These are phyloP conservation scores for Mayetiola destructor DNA, from an alignment of 2,888 invertebrate genomes.

Conservation along the genomic window DNA sequence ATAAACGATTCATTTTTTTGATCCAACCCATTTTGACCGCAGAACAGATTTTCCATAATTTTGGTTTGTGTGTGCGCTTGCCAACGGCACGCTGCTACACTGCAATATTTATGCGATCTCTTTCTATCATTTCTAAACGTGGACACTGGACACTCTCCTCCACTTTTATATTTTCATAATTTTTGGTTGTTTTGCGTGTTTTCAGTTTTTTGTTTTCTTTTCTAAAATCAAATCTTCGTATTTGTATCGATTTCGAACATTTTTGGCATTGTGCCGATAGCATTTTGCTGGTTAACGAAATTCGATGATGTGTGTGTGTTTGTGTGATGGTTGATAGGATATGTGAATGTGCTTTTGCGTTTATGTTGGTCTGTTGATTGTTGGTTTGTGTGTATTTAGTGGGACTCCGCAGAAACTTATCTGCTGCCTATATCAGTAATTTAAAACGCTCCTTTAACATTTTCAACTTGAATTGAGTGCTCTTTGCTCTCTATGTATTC, in stretches of 20 bases:
- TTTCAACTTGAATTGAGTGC: too few relatives aligned
- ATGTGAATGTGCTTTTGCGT: background rate
- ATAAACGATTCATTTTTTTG: slow-evolving; percentile 13
- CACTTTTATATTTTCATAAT: slow-evolving; percentile 8
- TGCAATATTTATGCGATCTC: background rate
- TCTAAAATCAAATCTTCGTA: too few relatives aligned
- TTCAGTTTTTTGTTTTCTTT: background rate
- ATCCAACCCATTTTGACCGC: slow-evolving; percentile 17
- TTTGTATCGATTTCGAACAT: background rate
- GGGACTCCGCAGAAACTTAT: slow-evolving; percentile 13
- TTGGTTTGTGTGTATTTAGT: slow-evolving; percentile 12
- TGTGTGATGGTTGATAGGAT: too few relatives aligned
- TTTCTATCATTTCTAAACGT: background rate
- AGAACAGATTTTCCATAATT: slow-evolving; percentile 13
- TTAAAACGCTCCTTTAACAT: slow-evolving; percentile 2
- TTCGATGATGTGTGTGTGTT: background rate
- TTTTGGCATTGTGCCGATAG: background rate
- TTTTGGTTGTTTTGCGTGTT: slow-evolving; percentile 6
- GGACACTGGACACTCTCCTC: too few relatives aligned
- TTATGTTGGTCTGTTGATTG: slow-evolving; percentile 8
- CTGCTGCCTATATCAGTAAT: slow-evolving; percentile 12
- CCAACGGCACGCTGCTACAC: background rate
- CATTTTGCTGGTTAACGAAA: background rate
- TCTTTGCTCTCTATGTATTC: too few relatives aligned
- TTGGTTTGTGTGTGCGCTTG: slow-evolving; percentile 8